Percentiles rank a stretch among this genome's conserved stretches.
These are phyloP conservation scores for Catocala nupta DNA, from an alignment of 2,888 invertebrate species.

Conservation along the genomic window DNA sequence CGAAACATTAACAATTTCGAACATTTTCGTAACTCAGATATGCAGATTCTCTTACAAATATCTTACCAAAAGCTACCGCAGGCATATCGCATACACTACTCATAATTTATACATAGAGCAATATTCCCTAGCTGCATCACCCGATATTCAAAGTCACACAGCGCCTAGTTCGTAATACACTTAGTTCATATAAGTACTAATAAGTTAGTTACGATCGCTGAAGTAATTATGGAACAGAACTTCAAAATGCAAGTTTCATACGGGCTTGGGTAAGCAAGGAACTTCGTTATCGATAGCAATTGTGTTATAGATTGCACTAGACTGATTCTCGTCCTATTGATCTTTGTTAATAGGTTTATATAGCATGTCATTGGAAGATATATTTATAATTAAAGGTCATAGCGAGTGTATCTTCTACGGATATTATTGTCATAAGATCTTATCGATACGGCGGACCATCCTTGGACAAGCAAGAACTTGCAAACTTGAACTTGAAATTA, in stretches of 20 bases:
- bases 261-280: constrained; percentile 20
- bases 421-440: too few relatives aligned
- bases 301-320: not conserved
- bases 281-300: constrained; percentile 7
- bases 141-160: not conserved
- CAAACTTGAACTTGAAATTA: too few relatives aligned
- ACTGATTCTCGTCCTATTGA: not conserved
- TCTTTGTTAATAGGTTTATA: too few relatives aligned
- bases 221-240: constrained; percentile 38
- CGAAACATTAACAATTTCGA: too few relatives aligned
- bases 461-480: too few relatives aligned
- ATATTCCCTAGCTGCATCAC: not conserved
- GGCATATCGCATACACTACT: not conserved
- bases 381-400: too few relatives aligned
- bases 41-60: too few relatives aligned
- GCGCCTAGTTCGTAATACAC: constrained; percentile 1
- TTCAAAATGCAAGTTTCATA: constrained; percentile 44
- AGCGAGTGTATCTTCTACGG: too few relatives aligned
- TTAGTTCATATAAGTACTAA: constrained; percentile 11
- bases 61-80: too few relatives aligned
- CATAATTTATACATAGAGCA: not conserved
- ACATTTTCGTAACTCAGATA: too few relatives aligned
- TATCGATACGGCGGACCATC: too few relatives aligned
- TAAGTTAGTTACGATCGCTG: constrained; percentile 31
- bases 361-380: too few relatives aligned